Evolutionary conservation across 1,140 invertebrate genomes (phyloP).

Genomic region (Drosophila triauraria): DNA sequence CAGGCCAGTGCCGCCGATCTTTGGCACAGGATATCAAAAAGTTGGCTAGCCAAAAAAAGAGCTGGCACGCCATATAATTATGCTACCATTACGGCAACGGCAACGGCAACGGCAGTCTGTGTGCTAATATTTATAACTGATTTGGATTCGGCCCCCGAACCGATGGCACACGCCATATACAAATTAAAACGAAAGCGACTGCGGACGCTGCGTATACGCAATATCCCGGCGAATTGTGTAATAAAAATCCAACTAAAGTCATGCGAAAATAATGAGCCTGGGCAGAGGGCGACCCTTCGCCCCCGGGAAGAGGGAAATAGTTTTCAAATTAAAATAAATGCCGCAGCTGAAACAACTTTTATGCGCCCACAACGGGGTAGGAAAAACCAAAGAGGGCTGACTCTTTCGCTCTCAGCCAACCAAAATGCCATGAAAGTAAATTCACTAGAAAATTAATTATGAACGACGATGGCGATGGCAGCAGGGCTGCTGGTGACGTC

Average conservation of each 20-base stretch:
- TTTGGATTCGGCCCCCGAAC: slow-evolving; percentile 34
- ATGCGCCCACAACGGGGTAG: slow-evolving; percentile 58
- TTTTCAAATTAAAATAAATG: slow-evolving; percentile 84
- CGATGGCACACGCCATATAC: slow-evolving; percentile 63
- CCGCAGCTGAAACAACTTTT: slow-evolving; percentile 79
- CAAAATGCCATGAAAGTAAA: slow-evolving; percentile 81
- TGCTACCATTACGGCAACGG: slow-evolving; percentile 62
- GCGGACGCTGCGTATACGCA: slow-evolving; percentile 74
- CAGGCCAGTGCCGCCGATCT: slow-evolving; percentile 15
- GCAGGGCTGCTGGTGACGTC: slow-evolving; percentile 30
- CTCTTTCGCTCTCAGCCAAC: slow-evolving; percentile 60
- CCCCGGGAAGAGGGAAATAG: slow-evolving; percentile 59
- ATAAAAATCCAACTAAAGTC: slow-evolving; percentile 80
- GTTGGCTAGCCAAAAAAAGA: slow-evolving; percentile 21
- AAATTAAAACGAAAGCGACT: slow-evolving; percentile 73
- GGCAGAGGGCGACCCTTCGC: slow-evolving; percentile 24
- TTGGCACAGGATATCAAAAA: slow-evolving; percentile 49
- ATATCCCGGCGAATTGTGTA: slow-evolving; percentile 60
- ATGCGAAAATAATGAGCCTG: slow-evolving; percentile 78
- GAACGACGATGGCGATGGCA: slow-evolving; percentile 59
- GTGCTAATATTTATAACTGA: slow-evolving; percentile 73
- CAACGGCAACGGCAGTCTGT: slow-evolving; percentile 20
- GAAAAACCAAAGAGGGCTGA: neutral
- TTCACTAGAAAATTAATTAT: slow-evolving; percentile 84
- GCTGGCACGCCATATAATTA: slow-evolving; percentile 62